Percentiles rank a stretch among this genome's conserved stretches.
These are phyloP conservation scores for Botrylloides violaceus DNA, from an alignment of 23 tunicate species.

Conservation along the genomic window DNA sequence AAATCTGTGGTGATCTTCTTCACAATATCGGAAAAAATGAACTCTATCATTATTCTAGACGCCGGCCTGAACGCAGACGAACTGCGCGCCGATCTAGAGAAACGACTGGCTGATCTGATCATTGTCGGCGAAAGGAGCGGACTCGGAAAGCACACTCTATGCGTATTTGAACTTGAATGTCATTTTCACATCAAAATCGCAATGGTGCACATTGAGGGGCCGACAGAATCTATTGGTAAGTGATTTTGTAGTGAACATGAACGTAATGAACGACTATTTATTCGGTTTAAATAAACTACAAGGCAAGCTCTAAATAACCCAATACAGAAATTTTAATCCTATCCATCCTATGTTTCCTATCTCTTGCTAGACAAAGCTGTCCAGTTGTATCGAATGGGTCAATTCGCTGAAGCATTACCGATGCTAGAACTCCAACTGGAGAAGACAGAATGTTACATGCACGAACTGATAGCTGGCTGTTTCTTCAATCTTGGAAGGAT, in stretches of 20 bases:
- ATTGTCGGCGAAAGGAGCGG: constrained; percentile 56
- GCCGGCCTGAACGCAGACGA: constrained; percentile 43
- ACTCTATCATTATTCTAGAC: no score
- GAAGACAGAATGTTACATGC: constrained; percentile 52
- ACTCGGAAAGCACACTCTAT: constrained; percentile 41
- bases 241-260: not conserved
- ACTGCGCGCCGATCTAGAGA: constrained; percentile 48
- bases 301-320: not conserved
- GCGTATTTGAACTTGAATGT: constrained; percentile 56
- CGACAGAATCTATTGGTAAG: constrained; percentile 50
- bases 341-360: no score
- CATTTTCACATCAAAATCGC: constrained; percentile 69
- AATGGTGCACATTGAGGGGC: constrained; percentile 64
- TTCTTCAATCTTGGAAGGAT: constrained; percentile 48
- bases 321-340: not conserved
- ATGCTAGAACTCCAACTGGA: constrained; percentile 61
- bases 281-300: constrained; percentile 2
- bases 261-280: not conserved
- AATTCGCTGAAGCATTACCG: constrained; percentile 51
- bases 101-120: constrained; percentile 53
- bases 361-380: constrained; percentile 44
- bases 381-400: constrained; percentile 57
- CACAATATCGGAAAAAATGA: no score
- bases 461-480: constrained; percentile 45
- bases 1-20: no score